phyloP scores from a whole-genome alignment of 2,797 vertebrate species.

The Tolypeutes matacus region DNA sequence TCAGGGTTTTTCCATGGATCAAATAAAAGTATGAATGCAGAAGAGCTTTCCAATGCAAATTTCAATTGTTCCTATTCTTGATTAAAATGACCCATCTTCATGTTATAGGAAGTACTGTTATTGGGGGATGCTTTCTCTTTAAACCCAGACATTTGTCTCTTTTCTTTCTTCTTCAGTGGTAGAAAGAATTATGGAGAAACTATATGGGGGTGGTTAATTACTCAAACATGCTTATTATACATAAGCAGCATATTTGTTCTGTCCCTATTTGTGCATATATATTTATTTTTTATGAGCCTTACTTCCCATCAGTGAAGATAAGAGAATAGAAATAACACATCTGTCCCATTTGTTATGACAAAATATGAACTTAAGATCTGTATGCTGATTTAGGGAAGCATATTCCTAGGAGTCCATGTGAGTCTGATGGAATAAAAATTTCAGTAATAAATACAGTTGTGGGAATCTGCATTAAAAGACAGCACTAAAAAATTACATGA shows the following conservation, averaged over 20 bases:
- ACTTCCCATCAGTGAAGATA: neutral
- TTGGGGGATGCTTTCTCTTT: neutral
- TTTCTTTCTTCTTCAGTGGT: conserved; percentile 43
- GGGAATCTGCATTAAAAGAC: conserved; percentile 47
- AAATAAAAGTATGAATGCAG: neutral
- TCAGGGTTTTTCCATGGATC: conserved; percentile 13
- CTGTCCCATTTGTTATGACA: conserved; percentile 73
- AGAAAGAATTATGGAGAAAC: conserved; percentile 71
- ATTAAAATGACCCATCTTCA: conserved; percentile 61
- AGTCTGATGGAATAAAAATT: conserved; percentile 62
- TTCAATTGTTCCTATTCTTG: neutral
- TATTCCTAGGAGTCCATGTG: conserved; percentile 51
- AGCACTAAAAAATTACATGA: conserved; percentile 14
- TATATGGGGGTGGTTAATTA: conserved; percentile 69
- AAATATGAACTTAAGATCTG: conserved; percentile 72
- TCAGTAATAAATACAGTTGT: conserved; percentile 69
- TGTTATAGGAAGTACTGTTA: conserved; percentile 26
- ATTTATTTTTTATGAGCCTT: conserved; percentile 74
- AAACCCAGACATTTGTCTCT: neutral
- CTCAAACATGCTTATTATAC: conserved; percentile 72
- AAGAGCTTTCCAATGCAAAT: neutral
- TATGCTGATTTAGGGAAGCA: conserved; percentile 48
- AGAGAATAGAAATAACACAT: conserved; percentile 68
- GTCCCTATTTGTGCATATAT: conserved; percentile 70
- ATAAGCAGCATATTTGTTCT: conserved; percentile 69